Conservation (phyloP, 1,140 invertebrate genomes). For the Procambarus virginalis region DNA sequence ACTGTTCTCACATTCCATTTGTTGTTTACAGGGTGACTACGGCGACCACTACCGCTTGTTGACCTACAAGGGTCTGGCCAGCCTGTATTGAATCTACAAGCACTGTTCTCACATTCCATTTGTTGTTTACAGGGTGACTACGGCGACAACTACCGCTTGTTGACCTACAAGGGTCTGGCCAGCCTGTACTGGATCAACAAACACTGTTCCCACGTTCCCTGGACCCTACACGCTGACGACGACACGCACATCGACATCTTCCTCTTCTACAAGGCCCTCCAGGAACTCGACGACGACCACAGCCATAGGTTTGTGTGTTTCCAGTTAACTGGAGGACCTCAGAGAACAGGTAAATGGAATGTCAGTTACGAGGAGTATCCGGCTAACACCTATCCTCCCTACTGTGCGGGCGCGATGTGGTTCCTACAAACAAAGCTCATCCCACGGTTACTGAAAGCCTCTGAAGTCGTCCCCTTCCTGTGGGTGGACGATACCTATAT, state of each 20-base stretch:
- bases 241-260: constrained; percentile 50
- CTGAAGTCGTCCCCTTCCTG: constrained; percentile 16
- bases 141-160: too few relatives aligned
- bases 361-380: constrained; percentile 34
- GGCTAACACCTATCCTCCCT: not conserved
- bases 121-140: constrained; percentile 1
- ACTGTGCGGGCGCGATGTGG: constrained; percentile 34
- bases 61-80: constrained; percentile 25
- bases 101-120: constrained; percentile 37
- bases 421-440: constrained; percentile 38
- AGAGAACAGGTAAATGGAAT: constrained; percentile 12
- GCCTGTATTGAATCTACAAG: constrained; percentile 27
- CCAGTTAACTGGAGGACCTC: not conserved
- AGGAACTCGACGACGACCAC: not conserved
- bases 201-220: too few relatives aligned
- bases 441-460: constrained; percentile 17
- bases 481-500: too few relatives aligned
- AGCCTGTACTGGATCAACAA: not conserved
- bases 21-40: too few relatives aligned
- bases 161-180: too few relatives aligned
- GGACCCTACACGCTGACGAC: constrained; percentile 2
- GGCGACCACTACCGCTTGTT: constrained; percentile 46
- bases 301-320: constrained; percentile 31
- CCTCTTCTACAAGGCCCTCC: constrained; percentile 4
- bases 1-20: too few relatives aligned